Percentiles rank a stretch among this genome's conserved stretches.
Conservation (phyloP, 2,113 vertebrate species). For the Malurus cyaneus region DNA sequence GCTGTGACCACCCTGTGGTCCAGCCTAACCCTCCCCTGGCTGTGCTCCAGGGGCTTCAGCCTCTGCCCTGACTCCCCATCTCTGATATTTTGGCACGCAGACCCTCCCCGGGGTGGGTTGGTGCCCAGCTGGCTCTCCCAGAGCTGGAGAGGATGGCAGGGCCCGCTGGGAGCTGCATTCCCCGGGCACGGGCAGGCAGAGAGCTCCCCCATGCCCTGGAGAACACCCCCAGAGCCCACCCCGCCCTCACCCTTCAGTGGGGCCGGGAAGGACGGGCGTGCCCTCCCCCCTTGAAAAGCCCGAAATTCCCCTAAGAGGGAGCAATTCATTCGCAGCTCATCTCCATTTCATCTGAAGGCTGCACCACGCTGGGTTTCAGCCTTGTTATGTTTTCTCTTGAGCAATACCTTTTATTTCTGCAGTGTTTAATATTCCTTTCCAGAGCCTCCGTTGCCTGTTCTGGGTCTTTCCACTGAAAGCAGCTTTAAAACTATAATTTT, state of each 20-base stretch:
- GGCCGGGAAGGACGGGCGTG: neutral
- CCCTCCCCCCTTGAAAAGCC: neutral
- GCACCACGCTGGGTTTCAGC: conserved; percentile 68
- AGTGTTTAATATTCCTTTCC: conserved; percentile 36
- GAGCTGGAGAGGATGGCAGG: neutral
- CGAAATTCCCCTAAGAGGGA: conserved; percentile 34
- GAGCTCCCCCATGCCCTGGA: fast-evolving
- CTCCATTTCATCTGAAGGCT: conserved; percentile 83
- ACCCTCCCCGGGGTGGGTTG: fast-evolving
- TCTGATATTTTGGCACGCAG: neutral
- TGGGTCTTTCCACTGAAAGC: neutral
- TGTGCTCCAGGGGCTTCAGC: neutral
- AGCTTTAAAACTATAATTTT: neutral
- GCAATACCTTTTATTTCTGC: conserved; percentile 56
- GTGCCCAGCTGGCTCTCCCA: neutral
- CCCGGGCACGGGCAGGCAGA: fast-evolving
- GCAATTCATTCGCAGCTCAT: conserved; percentile 77
- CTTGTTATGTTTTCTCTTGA: conserved; percentile 75
- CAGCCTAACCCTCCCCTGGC: neutral
- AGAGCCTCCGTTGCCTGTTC: neutral
- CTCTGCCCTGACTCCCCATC: neutral
- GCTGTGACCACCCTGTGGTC: neutral
- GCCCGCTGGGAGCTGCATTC: fast-evolving
- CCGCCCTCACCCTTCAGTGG: neutral
- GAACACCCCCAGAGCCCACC: neutral